phyloP scores from a whole-genome alignment of 2,888 invertebrate genomes.

The Isotomurus palustris region DNA sequence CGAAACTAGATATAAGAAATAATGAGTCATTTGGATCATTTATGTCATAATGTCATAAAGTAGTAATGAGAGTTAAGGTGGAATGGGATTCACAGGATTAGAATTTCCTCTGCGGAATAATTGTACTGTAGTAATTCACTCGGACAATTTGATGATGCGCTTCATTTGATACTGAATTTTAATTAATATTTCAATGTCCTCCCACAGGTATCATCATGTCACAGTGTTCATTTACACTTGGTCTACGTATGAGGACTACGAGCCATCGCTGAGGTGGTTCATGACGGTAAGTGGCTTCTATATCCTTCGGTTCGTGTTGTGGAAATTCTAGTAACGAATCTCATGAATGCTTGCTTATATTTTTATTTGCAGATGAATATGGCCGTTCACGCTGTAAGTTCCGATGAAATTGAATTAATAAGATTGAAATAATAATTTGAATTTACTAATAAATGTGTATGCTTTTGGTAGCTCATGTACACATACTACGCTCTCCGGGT shows the following conservation, averaged over 20 bases:
- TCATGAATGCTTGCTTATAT: not conserved
- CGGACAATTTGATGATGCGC: too few relatives aligned
- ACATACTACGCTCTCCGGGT: conserved; percentile 42
- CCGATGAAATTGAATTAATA: too few relatives aligned
- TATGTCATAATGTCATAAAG: too few relatives aligned
- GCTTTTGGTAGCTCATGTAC: conserved; percentile 30
- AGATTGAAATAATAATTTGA: too few relatives aligned
- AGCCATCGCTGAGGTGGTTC: conserved; percentile 41
- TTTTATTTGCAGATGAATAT: conserved; percentile 25
- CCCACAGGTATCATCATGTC: conserved; percentile 42
- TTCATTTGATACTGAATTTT: too few relatives aligned
- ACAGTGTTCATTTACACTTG: conserved; percentile 53
- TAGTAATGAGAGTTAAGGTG: too few relatives aligned
- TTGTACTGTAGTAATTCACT: conserved; percentile 9
- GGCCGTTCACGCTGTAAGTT: conserved; percentile 22
- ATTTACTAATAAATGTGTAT: too few relatives aligned
- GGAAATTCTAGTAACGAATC: too few relatives aligned
- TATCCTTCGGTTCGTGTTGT: not conserved
- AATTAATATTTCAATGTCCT: too few relatives aligned
- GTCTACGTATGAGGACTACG: conserved; percentile 48
- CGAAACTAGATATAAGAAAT: too few relatives aligned
- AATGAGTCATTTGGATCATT: too few relatives aligned
- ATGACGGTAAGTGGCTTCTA: conserved; percentile 34
- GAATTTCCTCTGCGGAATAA: conserved; percentile 1
- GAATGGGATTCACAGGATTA: too few relatives aligned